Evolutionary conservation across 2,888 invertebrate species (phyloP).

Genomic region (Operophtera brumata): DNA sequence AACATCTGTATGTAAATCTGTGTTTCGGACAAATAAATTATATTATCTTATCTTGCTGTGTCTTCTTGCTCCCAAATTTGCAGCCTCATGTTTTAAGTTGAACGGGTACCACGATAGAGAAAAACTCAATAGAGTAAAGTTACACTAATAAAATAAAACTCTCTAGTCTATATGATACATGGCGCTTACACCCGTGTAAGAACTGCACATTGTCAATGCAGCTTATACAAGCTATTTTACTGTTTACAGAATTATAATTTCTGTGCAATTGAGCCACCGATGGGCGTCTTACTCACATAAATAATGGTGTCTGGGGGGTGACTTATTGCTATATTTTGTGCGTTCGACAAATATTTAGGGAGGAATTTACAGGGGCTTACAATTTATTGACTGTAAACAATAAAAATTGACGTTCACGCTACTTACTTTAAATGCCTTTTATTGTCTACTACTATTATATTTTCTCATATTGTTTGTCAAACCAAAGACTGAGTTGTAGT

Average conservation of each 20-base stretch:
- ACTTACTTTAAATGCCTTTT: background rate
- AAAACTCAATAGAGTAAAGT: too few species aligned
- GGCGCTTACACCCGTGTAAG: too few species aligned
- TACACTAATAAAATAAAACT: too few species aligned
- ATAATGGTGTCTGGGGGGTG: conserved; percentile 20
- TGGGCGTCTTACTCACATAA: conserved; percentile 23
- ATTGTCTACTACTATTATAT: background rate
- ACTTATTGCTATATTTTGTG: conserved; percentile 26
- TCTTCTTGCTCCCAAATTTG: too few species aligned
- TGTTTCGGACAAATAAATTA: too few species aligned
- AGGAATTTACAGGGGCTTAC: conserved; percentile 11
- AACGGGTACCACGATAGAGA: too few species aligned
- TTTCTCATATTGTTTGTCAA: background rate
- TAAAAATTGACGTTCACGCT: background rate
- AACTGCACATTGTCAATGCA: too few species aligned
- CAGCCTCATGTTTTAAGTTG: too few species aligned
- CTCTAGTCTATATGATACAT: too few species aligned
- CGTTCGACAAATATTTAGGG: conserved; percentile 22
- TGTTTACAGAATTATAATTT: background rate
- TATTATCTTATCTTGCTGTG: too few species aligned
- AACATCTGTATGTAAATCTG: too few species aligned
- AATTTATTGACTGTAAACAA: conserved; percentile 19
- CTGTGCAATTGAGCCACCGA: conserved; percentile 8
- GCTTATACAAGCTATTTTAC: background rate
- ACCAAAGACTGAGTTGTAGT: too few species aligned